Conservation (phyloP, 2,113 vertebrate species). For the Cynocephalus volans region DNA sequence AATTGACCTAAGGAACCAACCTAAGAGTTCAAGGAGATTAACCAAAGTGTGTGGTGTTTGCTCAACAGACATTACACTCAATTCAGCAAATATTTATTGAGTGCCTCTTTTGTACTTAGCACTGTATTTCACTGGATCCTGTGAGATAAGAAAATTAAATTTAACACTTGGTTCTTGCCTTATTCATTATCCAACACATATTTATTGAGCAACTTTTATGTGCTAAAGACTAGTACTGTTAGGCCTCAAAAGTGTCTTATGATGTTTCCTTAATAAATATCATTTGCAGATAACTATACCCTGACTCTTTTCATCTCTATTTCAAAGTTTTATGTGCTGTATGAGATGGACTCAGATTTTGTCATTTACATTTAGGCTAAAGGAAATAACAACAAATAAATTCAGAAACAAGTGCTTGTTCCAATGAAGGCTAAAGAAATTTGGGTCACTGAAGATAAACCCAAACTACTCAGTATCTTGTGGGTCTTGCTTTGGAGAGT, state of each 20-base stretch:
- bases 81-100: not conserved
- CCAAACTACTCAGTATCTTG: slow-evolving; percentile 64
- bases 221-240: not conserved
- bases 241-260: not conserved
- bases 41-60: not conserved
- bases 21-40: not conserved
- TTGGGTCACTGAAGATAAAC: slow-evolving; percentile 62
- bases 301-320: not conserved
- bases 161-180: not conserved
- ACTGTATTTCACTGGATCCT: not conserved
- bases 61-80: not conserved
- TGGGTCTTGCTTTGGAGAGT: slow-evolving; percentile 30
- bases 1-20: not conserved
- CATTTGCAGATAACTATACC: not conserved
- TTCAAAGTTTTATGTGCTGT: not conserved
- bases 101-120: not conserved
- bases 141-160: not conserved
- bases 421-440: slow-evolving; percentile 68
- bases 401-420: slow-evolving; percentile 79
- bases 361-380: not conserved
- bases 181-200: not conserved
- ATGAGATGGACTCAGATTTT: slow-evolving; percentile 34
- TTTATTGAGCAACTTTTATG: not conserved
- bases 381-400: slow-evolving; percentile 83
- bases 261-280: not conserved